Base-by-base conservation (phyloP, 2,113 vertebrate species). In the Salvator merianae region DNA sequence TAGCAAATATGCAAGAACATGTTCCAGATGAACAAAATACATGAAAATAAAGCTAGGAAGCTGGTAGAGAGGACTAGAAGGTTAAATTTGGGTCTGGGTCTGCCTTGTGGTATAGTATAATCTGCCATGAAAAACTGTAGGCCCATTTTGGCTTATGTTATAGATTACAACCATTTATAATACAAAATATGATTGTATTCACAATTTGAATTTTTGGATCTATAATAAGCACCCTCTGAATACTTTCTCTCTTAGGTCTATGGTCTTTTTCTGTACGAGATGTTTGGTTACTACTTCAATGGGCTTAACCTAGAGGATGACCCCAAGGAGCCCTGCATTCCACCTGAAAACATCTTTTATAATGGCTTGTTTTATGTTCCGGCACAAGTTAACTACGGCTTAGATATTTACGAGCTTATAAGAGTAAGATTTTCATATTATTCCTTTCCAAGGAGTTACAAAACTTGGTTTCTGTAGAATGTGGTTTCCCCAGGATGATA, bases 281-380 rank as follows among this genome's bases (percentile, higher is more conserved):
- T 97, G 28, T 90, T 90, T 28, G 96, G 95, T 32, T 98, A 97
- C 22, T 0, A 92, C 77, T 95, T 94, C 70, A 73, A 82, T n/a
- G 89, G 79, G 0, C 85, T 94, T 72, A 89, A 92, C 66, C 83
- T 96, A 73, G 94, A 95, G 84, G 94, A 95, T 68, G 84, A 85
- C 2, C 84, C 13, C 4, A 68, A 87, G 86, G 90, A 92, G 1
- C 93, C 91, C 2, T 96, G 95, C 88, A 83, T 95, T 43, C 53
- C 90, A 7, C 62, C 89, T 68, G 92, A 93, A 10, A 91, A 88
- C 71, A 92, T 96, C 84, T 95, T 95, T 79, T 79, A 94, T 68
- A 92, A 95, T 77, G 94, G 95, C 87, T 90, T 95, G 81, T 95
- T 95, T 86, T 96, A 96, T 72, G 85, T 78, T 53, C 95, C 95